A percentile compares a stretch with the other conserved stretches of the same genome.
These are phyloP conservation scores for Stegana nigrithorax DNA, from an alignment of 2,888 invertebrate species.

Conservation along the genomic window DNA sequence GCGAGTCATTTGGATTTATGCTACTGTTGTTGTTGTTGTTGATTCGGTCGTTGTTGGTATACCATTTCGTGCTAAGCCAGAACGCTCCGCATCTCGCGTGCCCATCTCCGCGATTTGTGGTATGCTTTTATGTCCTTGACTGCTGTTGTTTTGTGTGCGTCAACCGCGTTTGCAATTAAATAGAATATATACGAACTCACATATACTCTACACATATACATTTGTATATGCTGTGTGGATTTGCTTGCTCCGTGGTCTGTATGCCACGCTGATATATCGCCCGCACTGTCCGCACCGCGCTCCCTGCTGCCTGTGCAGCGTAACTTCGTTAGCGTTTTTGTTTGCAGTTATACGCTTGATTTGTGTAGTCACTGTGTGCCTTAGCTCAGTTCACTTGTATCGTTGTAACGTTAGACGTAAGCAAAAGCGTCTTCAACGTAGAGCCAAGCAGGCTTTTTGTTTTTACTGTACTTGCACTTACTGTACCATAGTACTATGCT, in stretches of 20 bases:
- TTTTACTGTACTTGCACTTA: background rate
- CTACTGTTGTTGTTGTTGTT: background rate
- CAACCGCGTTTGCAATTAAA: slow-evolving; percentile 53
- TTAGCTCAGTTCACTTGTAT: slow-evolving; percentile 4
- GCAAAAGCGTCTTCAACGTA: background rate
- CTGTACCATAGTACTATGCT: background rate
- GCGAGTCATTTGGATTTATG: background rate
- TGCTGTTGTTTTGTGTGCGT: slow-evolving; percentile 27
- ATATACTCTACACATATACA: background rate
- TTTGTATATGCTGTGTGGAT: background rate
- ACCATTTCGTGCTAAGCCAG: no score
- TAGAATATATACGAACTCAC: slow-evolving; percentile 48
- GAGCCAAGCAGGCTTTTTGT: background rate
- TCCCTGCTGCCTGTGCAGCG: background rate
- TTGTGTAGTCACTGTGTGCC: background rate
- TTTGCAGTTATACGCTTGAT: background rate
- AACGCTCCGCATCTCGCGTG: background rate
- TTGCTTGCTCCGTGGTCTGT: background rate
- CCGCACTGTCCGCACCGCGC: background rate
- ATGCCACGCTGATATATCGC: background rate
- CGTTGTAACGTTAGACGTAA: background rate
- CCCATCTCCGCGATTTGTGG: background rate
- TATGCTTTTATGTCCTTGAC: slow-evolving; percentile 6
- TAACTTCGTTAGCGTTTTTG: background rate
- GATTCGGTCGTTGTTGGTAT: background rate